These are phyloP conservation scores for Hyppa rectilinea DNA, from an alignment of 2,888 invertebrate genomes.

Conservation along the genomic window DNA sequence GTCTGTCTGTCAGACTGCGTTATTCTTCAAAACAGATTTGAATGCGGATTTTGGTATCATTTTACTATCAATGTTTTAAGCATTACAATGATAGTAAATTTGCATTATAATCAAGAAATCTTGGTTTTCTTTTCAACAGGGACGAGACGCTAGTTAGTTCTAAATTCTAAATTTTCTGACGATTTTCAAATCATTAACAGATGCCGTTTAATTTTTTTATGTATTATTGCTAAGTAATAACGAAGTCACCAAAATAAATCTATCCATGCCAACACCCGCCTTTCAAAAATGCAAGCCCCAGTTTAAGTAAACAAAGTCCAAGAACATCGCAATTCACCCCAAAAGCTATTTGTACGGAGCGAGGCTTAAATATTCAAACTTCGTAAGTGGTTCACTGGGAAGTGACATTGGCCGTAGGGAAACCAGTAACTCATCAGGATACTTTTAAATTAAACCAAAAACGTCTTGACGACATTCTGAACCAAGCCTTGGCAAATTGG, in stretches of 20 bases:
- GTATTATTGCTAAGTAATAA: too few species aligned
- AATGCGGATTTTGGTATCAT: too few species aligned
- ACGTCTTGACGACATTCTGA: slow-evolving; percentile 68
- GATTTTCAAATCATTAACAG: too few species aligned
- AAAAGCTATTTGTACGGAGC: slow-evolving; percentile 58
- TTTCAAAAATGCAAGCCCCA: slow-evolving; percentile 7
- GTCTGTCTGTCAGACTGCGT: too few species aligned
- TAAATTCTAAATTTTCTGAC: too few species aligned
- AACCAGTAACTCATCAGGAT: slow-evolving; percentile 65
- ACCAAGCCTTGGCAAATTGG: slow-evolving; percentile 74
- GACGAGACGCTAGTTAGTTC: too few species aligned
- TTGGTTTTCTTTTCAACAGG: too few species aligned
- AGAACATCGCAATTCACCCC: slow-evolving; percentile 43
- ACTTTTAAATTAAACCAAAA: slow-evolving; percentile 64
- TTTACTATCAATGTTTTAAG: too few species aligned
- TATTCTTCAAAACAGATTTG: too few species aligned
- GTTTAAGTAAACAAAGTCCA: slow-evolving; percentile 46
- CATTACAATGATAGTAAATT: too few species aligned
- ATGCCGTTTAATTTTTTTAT: too few species aligned
- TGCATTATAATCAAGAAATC: too few species aligned
- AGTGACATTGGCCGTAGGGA: slow-evolving; percentile 59
- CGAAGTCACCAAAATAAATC: background rate
- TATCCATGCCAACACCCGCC: background rate
- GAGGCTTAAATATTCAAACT: slow-evolving; percentile 65
- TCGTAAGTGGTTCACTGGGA: slow-evolving; percentile 58